Conservation (phyloP, 2,888 invertebrate species). For the Agrochola lota region DNA sequence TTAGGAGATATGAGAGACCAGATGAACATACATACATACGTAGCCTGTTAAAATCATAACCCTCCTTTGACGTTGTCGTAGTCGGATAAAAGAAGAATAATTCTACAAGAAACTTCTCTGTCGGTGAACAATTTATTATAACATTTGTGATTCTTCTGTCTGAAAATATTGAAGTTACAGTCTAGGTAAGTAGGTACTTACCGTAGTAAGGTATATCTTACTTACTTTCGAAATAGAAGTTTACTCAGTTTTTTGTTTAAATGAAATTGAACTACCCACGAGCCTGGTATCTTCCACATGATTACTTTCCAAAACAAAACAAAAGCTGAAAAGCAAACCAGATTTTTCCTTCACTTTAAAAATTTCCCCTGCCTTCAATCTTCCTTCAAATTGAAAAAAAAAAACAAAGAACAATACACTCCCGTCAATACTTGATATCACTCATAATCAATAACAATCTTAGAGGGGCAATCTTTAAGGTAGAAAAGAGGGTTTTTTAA, state of each 20-base stretch:
- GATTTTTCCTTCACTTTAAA: background rate
- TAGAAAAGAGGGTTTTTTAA: conserved; percentile 72
- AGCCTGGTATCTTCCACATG: background rate
- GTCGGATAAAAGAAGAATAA: background rate
- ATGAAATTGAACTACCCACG: background rate
- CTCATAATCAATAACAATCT: conserved; percentile 72
- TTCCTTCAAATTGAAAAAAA: conserved; percentile 45
- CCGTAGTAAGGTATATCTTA: background rate
- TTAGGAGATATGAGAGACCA: too few species aligned
- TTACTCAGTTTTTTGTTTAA: too few species aligned
- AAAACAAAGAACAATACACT: conserved; percentile 59
- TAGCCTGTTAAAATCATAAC: too few species aligned
- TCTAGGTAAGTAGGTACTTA: background rate
- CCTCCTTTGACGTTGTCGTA: too few species aligned
- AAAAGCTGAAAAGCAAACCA: background rate
- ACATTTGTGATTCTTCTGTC: background rate
- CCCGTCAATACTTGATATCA: conserved; percentile 69
- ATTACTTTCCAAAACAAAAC: background rate
- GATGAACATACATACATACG: too few species aligned
- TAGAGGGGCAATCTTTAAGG: conserved; percentile 73
- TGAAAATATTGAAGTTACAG: background rate
- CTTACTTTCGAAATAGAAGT: background rate
- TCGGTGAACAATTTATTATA: background rate
- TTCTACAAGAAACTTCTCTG: background rate
- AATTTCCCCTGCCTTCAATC: conserved; percentile 23